phyloP scores from a whole-genome alignment of 1,140 invertebrate species.

The Stegodyphus mimosarum region DNA sequence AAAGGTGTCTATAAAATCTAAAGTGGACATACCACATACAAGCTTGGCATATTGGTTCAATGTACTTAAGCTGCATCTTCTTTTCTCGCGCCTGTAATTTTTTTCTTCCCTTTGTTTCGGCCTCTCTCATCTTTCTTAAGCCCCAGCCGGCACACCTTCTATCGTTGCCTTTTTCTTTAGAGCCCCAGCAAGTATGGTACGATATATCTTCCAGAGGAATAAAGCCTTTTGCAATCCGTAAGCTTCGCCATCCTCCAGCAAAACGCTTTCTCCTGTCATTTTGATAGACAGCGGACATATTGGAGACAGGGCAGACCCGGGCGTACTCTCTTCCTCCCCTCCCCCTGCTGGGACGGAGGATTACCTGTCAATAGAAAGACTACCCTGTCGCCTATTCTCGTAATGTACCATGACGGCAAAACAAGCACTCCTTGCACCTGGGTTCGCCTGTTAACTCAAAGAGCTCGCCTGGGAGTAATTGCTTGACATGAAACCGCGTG shows the following conservation, averaged over 20 bases:
- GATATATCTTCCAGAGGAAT: slow-evolving; percentile 49
- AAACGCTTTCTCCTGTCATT: slow-evolving; percentile 49
- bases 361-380: slow-evolving; percentile 60
- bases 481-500: slow-evolving; percentile 34
- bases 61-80: slow-evolving; percentile 35
- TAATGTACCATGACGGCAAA: slow-evolving; percentile 58
- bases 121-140: slow-evolving; percentile 23
- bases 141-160: not conserved
- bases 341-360: slow-evolving; percentile 3
- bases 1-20: slow-evolving; percentile 32
- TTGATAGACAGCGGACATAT: slow-evolving; percentile 61
- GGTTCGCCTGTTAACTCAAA: slow-evolving; percentile 46
- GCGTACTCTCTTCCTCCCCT: not conserved
- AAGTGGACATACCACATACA: slow-evolving; percentile 31
- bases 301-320: slow-evolving; percentile 40
- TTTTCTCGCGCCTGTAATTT: not conserved
- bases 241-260: not conserved
- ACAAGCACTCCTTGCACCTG: slow-evolving; percentile 43
- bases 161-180: slow-evolving; percentile 7
- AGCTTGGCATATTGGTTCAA: slow-evolving; percentile 27
- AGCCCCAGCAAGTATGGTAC: not conserved
- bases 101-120: not conserved
- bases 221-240: slow-evolving; percentile 44
- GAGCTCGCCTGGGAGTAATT: slow-evolving; percentile 49
- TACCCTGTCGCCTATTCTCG: slow-evolving; percentile 32